Evolutionary conservation across 2,888 invertebrate species (phyloP), one percentile per base, ranked within the genome.

Genomic region (Chrysomela aeneicollis): DNA sequence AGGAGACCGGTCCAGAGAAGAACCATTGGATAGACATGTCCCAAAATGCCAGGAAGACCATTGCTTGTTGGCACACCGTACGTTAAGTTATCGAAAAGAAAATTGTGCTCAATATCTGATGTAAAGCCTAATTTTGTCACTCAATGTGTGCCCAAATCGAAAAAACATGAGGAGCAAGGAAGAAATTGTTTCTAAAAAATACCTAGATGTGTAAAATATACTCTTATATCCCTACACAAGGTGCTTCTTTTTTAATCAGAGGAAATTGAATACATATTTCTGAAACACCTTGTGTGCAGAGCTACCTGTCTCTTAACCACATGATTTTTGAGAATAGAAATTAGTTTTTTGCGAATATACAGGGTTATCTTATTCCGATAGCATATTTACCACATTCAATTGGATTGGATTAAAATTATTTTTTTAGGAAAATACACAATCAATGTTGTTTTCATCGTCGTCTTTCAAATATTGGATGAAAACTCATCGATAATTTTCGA

Each of bases 11-110:
- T 61, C 87, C 88, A 1, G 92, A 91, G 75, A 89, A 90, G 60
- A 91, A 92, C 73, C 95, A 95, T 83, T 95, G 95, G 95, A 88
- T 90, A 70, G 93, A 94, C 77, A 94, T 95, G 92, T 89, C 91
- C 58, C 91, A 92, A 77, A 92, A 92, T 82, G 93, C 93, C 51
- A 88, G 95, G 73, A 94, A 94, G 80, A 91, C 94, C 18, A 90
- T 93, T 73, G 93, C 94, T 71, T 93, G 92, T 90, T 95, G 95
- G 95, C 95, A 95, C 67, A 77, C 75, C 12, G 62, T 77, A 47
- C 75, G 77, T 71, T 77, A 77, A 76, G 73, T 60, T 37, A 30
- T 57, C 30, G 18, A 57, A 58, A 19, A 58, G 50, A 66, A 60
- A 51, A 62, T 60, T 22, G 49, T 64, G 67, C 70, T 70, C 67